Evolutionary conservation across 2,888 invertebrate species (phyloP), one percentile per base, ranked within the genome.

Genomic region (Folsomia candida): DNA sequence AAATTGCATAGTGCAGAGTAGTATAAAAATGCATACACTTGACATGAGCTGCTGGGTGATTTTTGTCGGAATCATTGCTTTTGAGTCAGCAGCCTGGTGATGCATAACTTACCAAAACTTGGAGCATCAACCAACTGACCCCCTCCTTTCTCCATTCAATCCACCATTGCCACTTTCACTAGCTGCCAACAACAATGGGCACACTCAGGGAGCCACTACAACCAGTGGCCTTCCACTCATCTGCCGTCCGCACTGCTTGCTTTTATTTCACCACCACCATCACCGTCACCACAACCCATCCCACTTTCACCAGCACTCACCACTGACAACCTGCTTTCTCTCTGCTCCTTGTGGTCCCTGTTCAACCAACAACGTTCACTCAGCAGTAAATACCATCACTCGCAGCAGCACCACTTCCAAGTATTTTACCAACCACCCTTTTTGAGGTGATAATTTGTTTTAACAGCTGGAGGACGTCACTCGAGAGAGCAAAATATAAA

Each of bases 61-160:
- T n/a, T n/a, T n/a, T n/a, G n/a, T n/a, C n/a, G n/a, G n/a, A n/a
- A n/a, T n/a, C n/a, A n/a, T n/a, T n/a, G n/a, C n/a, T n/a, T n/a
- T n/a, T n/a, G n/a, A n/a, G n/a, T n/a, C n/a, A n/a, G n/a, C n/a
- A n/a, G n/a, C n/a, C n/a, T n/a, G n/a, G n/a, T n/a, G n/a, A n/a
- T n/a, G n/a, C n/a, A 37, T 9, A 37, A 37, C 37, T 37, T 54
- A 6, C 54, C 47, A 51, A 64, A 64, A 65, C 79, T 79, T 76
- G 77, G 79, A 76, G 79, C 78, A 69, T 79, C 78, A 26, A 65
- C 65, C 65, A 65, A 65, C 54, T 54, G 54, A 65, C 75, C 74
- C 75, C 76, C 78, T 78, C 78, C 78, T 76, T 78, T 78, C 78
- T 75, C 74, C 71, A 72, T 71, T 67, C 70, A 69, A 51, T 68